Conservation (phyloP, 2,113 vertebrate species). For the Spea multiplicata region DNA sequence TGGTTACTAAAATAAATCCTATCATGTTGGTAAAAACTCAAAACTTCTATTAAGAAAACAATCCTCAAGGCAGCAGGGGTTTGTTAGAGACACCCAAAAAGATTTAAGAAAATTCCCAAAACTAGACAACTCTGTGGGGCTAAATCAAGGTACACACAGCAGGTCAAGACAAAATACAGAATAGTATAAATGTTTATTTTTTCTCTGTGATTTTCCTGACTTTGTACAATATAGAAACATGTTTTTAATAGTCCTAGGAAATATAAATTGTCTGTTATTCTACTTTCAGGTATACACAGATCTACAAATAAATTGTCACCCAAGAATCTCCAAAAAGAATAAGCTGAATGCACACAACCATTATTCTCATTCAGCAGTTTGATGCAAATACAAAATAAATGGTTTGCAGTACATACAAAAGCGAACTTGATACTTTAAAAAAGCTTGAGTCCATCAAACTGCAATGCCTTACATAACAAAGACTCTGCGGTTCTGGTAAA, state of each 20-base stretch:
- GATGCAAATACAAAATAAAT: slow-evolving; percentile 64
- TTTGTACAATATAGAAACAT: slow-evolving; percentile 84
- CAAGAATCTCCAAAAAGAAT: slow-evolving; percentile 56
- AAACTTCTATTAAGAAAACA: too few species aligned
- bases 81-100: too few species aligned
- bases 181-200: slow-evolving; percentile 89
- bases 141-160: neutral
- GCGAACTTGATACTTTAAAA: slow-evolving; percentile 39
- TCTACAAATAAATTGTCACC: slow-evolving; percentile 72
- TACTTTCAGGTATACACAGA: slow-evolving; percentile 76
- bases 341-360: slow-evolving; percentile 57
- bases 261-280: slow-evolving; percentile 76
- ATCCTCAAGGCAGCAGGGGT: too few species aligned
- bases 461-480: neutral
- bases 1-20: too few species aligned
- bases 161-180: slow-evolving; percentile 58
- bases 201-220: slow-evolving; percentile 71
- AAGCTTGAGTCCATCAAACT: neutral
- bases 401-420: slow-evolving; percentile 52
- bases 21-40: too few species aligned
- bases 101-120: too few species aligned
- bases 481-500: neutral
- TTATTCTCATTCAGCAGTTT: slow-evolving; percentile 64
- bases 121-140: too few species aligned
- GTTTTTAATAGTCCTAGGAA: slow-evolving; percentile 80